A percentile compares a stretch with the other conserved stretches of the same genome.
Evolutionary conservation across 2,797 vertebrate genomes (phyloP).

Genomic region (Astyanax mexicanus): DNA sequence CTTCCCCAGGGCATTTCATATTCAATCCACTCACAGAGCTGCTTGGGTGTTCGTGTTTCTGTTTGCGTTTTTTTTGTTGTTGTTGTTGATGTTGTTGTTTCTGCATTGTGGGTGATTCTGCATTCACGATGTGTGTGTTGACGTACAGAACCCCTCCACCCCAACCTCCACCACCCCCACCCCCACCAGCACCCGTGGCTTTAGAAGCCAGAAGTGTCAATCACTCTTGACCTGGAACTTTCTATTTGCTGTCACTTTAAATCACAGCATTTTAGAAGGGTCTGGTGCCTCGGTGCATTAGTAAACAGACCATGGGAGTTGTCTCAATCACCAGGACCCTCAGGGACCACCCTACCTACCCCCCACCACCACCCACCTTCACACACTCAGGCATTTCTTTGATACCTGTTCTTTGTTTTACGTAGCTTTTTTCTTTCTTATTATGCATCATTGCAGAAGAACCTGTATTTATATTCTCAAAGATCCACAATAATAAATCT

Average conservation of each 20-base stretch:
- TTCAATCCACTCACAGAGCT: background rate
- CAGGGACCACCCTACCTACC: slow-evolving; percentile 44
- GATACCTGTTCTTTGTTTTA: slow-evolving; percentile 52
- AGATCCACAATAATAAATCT: background rate
- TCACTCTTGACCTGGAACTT: slow-evolving; percentile 62
- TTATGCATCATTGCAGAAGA: slow-evolving; percentile 51
- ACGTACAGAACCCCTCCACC: slow-evolving; percentile 55
- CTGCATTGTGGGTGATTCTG: background rate
- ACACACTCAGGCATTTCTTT: slow-evolving; percentile 47
- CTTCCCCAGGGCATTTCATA: background rate
- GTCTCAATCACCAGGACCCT: slow-evolving; percentile 67
- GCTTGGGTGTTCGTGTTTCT: background rate
- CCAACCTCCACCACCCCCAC: no score
- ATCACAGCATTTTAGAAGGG: slow-evolving; percentile 57
- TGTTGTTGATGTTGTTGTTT: no score
- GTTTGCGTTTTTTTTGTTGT: background rate
- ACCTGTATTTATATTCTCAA: slow-evolving; percentile 51
- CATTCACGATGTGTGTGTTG: background rate
- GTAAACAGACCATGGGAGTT: slow-evolving; percentile 46
- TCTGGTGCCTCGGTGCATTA: slow-evolving; percentile 9
- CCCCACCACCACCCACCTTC: no score
- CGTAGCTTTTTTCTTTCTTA: slow-evolving; percentile 53
- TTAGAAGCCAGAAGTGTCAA: slow-evolving; percentile 60
- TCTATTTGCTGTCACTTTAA: slow-evolving; percentile 65
- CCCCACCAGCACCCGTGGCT: slow-evolving; percentile 51